Base-by-base conservation (phyloP, 2,797 vertebrate species). In the Lepus oiostolus region DNA sequence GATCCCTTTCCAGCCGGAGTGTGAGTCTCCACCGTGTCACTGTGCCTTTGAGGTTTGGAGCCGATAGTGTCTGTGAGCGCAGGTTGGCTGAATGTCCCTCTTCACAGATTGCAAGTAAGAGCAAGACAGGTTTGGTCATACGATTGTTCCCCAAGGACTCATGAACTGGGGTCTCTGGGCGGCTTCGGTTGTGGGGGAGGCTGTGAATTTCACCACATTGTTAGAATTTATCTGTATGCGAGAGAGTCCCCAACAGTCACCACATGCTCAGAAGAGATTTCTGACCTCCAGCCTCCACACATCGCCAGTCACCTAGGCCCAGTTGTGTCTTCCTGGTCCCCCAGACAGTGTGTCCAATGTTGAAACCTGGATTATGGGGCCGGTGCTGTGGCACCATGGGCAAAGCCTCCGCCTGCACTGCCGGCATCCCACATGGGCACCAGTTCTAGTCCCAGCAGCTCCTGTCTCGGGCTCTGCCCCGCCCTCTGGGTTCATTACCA, bases 291-390 rank as follows among this genome's bases (percentile, higher is more conserved):
- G 11, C n/a, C 68, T 67, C 30, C 35, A 62, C 70, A 88, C 87
- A 70, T 85, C 22, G 9, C 0, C 17, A 1, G 38, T 22, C 17
- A 9, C 2, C 11, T 52, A 38, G 12, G 12, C 16, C 38, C 22
- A 7, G 13, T 8, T 38, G 22, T 50, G 52, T 65, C 10, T 1
- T n/a, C 3, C 2, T 38, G 32, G 75, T 24, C 28, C 6, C 19
- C 10, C 3, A 0, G 8, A 19, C 4, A 0, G 35, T 32, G 8
- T 16, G 5, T 77, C 21, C 68, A 28, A 16, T 4, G 3, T 21
- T 47, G 52, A 35, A 35, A 35, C 35, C 35, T 35, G 35, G 35
- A 35, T 35, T 35, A 35, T 35, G 35, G 35, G 35, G 35, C 35
- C 4, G 35, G 35, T 4, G 35, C 35, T 35, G 35, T 35, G 35